Evolutionary conservation across 2,797 vertebrate genomes (phyloP).

Genomic region (Girardinus metallicus): DNA sequence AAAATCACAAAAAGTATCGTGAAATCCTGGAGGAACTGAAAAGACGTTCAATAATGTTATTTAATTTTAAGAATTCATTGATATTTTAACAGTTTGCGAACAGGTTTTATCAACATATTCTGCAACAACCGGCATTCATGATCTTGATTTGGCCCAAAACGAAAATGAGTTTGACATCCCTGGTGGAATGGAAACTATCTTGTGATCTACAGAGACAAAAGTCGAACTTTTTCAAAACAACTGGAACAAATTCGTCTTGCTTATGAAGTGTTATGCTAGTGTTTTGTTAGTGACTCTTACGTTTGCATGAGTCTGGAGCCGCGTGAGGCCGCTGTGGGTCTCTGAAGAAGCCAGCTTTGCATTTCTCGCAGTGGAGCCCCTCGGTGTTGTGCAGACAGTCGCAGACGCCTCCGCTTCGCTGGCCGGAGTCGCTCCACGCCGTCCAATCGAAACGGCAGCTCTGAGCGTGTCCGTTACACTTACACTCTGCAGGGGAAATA

Average conservation of each 20-base stretch:
- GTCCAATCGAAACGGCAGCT: conserved; percentile 89
- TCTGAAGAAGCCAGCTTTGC: conserved; percentile 90
- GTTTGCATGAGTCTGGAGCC: conserved; percentile 88
- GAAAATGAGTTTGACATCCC: too few species aligned
- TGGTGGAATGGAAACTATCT: too few species aligned
- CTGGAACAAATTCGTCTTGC: neutral
- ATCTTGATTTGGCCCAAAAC: too few species aligned
- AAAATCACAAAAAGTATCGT: too few species aligned
- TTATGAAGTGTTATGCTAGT: neutral
- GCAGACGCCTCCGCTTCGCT: conserved; percentile 90
- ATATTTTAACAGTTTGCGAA: too few species aligned
- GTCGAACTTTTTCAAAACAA: neutral
- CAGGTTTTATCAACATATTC: too few species aligned
- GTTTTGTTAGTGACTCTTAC: conserved; percentile 75
- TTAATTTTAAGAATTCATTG: too few species aligned
- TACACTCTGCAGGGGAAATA: conserved; percentile 83
- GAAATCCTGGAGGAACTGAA: too few species aligned
- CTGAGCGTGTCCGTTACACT: conserved; percentile 92
- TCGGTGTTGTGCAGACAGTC: conserved; percentile 94
- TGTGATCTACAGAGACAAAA: neutral
- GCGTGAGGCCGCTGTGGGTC: conserved; percentile 83
- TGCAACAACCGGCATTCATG: too few species aligned
- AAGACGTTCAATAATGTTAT: too few species aligned
- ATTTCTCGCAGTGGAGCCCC: conserved; percentile 90
- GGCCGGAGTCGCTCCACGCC: conserved; percentile 88